These are phyloP conservation scores for Atta cephalotes DNA, from an alignment of 1,140 invertebrate species.

Conservation along the genomic window DNA sequence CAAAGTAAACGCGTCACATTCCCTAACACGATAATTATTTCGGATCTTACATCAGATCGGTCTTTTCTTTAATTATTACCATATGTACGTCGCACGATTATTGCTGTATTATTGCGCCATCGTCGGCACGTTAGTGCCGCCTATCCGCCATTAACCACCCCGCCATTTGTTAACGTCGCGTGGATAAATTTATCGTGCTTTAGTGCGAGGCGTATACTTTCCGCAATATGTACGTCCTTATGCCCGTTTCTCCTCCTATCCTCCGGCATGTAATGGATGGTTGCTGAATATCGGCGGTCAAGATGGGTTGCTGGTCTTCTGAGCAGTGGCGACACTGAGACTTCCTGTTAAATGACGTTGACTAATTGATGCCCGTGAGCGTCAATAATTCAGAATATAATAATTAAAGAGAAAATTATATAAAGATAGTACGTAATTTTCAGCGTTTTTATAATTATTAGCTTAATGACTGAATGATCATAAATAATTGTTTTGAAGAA, in stretches of 20 bases:
- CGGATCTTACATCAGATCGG: constrained; percentile 15
- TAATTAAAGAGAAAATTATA: constrained; percentile 32
- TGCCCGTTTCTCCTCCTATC: constrained; percentile 39
- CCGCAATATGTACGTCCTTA: constrained; percentile 55
- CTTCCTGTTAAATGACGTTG: constrained; percentile 27
- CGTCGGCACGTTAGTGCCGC: constrained; percentile 49
- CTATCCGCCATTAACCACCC: constrained; percentile 51
- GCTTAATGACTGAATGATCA: neutral
- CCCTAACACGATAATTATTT: neutral
- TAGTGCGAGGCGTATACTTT: constrained; percentile 63
- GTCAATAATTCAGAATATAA: neutral
- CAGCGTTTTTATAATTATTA: neutral
- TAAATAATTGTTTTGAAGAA: neutral
- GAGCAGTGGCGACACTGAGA: constrained; percentile 36
- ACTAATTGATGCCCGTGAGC: constrained; percentile 21
- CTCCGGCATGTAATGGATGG: constrained; percentile 34
- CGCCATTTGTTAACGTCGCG: constrained; percentile 71
- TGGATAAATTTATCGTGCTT: constrained; percentile 73
- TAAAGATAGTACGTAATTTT: neutral
- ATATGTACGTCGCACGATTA: constrained; percentile 34
- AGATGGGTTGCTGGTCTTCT: constrained; percentile 37
- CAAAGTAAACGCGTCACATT: constrained; percentile 33
- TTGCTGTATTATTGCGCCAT: constrained; percentile 61
- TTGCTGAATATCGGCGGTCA: constrained; percentile 46
- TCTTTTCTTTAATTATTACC: constrained; percentile 56